Base-by-base conservation (phyloP, 1,140 invertebrate species). In the Zaprionus gabonicus region DNA sequence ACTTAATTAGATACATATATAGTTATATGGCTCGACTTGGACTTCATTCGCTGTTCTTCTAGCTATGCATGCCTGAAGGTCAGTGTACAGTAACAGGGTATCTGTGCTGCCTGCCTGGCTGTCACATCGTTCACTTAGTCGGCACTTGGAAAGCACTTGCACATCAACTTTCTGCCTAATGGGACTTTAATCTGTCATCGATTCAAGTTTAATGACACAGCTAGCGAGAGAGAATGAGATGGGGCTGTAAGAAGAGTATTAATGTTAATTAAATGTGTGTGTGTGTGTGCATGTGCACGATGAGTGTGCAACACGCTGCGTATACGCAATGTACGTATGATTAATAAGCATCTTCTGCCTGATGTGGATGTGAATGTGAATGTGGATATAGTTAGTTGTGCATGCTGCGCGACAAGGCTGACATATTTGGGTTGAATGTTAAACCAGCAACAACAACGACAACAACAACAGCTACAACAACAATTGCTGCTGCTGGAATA, bases 401-500 rank as follows among this genome's bases (percentile, higher is more conserved):
- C 51, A 25, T 64, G 62, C 62, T 36, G 62, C 28, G 67, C 71
- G 73, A 67, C 76, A 70, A 76, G 73, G 58, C 82, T 81, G 82
- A 80, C 82, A 82, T 66, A 82, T 85, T 86, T 86, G 76, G 80
- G 72, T 80, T 86, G 82, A 86, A 73, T 79, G 82, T 76, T 63
- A 46, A 49, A 13, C 20, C 20, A 51, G 1, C 59, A 60, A 17
- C 58, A 44, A 31, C 36, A 27, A 17, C 58, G n/a, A 44, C 38
- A 46, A 62, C 59, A 36, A n/a, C 28, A 51, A 28, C 59, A 49
- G 49, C 59, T 7, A 9, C 41, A 49, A 23, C 38, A 62, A 28
- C 59, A 62, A 62, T 28, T 31, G 28, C 23, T 64, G 60, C 46
- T 64, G 60, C 60, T 85, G 49, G 82, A 85, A 77, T 79, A 57